phyloP scores from a whole-genome alignment of 2,113 vertebrate species.

The Macrotus californicus region DNA sequence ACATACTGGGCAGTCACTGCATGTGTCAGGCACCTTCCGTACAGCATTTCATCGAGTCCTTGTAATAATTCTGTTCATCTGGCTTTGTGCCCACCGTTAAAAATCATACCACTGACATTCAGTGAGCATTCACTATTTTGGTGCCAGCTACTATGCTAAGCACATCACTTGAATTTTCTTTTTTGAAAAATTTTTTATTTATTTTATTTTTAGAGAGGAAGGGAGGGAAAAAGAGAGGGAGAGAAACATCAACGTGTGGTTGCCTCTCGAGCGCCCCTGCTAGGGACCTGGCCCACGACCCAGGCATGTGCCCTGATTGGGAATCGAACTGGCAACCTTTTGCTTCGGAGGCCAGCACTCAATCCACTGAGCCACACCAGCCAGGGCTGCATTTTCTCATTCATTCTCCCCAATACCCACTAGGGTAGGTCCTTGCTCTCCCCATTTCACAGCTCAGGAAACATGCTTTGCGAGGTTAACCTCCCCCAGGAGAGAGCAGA shows the following conservation, averaged over 20 bases:
- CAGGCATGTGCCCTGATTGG: too few species aligned
- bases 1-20: not conserved
- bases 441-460: not conserved
- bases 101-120: not conserved
- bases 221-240: too few species aligned
- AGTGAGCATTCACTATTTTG: not conserved
- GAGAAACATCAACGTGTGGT: too few species aligned
- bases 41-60: not conserved
- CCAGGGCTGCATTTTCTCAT: not conserved
- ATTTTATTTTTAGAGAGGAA: too few species aligned
- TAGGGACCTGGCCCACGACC: too few species aligned
- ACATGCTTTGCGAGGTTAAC: not conserved
- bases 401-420: not conserved
- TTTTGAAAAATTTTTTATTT: too few species aligned
- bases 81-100: not conserved
- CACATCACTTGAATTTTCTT: not conserved
- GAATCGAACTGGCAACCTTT: too few species aligned
- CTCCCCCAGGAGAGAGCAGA: not conserved
- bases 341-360: too few species aligned
- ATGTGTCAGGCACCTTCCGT: not conserved
- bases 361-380: too few species aligned
- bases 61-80: not conserved
- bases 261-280: too few species aligned
- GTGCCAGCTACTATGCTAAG: not conserved
- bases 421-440: not conserved